A percentile compares a stretch with the other conserved stretches of the same genome.
Conservation (phyloP, 2,797 vertebrate genomes). For the Eidolon dupreanum region DNA sequence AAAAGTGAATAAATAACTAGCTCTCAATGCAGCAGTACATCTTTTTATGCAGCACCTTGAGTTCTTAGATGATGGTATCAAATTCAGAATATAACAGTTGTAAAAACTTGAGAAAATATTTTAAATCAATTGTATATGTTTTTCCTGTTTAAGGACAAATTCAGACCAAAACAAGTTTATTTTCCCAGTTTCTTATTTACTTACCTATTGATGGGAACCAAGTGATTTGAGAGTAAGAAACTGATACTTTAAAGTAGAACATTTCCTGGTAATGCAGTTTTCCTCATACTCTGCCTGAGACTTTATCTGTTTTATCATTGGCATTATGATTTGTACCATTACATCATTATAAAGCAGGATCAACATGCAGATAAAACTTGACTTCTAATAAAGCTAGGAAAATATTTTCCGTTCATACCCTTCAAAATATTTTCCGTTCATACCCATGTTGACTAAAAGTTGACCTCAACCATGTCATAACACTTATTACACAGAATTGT, state of each 20-base stretch:
- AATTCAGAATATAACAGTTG: background rate
- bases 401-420: background rate
- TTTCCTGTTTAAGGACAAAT: background rate
- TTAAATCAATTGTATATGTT: background rate
- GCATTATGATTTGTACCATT: background rate
- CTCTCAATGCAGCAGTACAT: background rate
- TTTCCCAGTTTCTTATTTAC: background rate
- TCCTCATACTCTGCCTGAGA: background rate
- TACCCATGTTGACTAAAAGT: background rate
- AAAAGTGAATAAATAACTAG: background rate
- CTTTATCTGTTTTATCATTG: background rate
- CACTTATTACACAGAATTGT: background rate
- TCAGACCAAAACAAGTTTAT: background rate
- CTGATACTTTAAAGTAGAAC: background rate
- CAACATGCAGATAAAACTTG: background rate
- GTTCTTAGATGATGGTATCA: background rate
- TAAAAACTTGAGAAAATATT: constrained; percentile 5
- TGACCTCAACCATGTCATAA: background rate
- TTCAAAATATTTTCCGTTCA: background rate
- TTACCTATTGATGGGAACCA: background rate
- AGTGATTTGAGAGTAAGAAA: background rate
- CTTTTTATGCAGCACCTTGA: background rate
- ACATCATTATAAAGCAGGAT: background rate
- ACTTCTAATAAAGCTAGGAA: background rate
- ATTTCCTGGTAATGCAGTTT: background rate